Evolutionary conservation across 2,797 vertebrate genomes (phyloP).

Genomic region (Muscicapa comitata): DNA sequence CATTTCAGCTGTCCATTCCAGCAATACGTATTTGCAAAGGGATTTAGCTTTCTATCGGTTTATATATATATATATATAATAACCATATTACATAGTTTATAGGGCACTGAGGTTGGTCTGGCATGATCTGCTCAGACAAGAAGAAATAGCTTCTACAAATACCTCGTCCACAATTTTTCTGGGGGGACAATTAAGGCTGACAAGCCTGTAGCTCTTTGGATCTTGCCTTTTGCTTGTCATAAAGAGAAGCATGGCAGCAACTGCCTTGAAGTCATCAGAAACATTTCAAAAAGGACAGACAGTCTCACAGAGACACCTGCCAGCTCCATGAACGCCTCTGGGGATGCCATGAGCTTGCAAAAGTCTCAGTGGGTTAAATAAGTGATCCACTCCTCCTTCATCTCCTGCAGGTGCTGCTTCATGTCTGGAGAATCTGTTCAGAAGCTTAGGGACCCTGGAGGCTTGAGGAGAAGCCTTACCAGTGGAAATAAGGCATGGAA

Average conservation of each 20-base stretch:
- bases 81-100: background rate
- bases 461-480: background rate
- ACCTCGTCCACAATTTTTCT: accelerated
- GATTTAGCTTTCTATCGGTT: background rate
- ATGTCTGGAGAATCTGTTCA: background rate
- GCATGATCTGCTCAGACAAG: background rate
- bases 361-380: background rate
- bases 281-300: background rate
- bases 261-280: background rate
- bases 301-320: background rate
- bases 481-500: background rate
- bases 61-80: background rate
- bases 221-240: background rate
- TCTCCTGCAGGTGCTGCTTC: background rate
- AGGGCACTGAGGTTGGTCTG: background rate
- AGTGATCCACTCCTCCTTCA: accelerated
- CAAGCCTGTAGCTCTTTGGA: background rate
- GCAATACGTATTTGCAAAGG: background rate
- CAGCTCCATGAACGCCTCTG: background rate
- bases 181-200: background rate
- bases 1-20: background rate
- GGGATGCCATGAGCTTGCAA: accelerated
- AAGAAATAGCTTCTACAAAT: background rate
- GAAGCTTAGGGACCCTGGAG: background rate
- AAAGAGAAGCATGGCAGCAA: background rate